Percentiles rank a stretch among this genome's conserved stretches.
Conservation (phyloP, 2,888 invertebrate genomes). For the Spatulosminthurus flaviceps region DNA sequence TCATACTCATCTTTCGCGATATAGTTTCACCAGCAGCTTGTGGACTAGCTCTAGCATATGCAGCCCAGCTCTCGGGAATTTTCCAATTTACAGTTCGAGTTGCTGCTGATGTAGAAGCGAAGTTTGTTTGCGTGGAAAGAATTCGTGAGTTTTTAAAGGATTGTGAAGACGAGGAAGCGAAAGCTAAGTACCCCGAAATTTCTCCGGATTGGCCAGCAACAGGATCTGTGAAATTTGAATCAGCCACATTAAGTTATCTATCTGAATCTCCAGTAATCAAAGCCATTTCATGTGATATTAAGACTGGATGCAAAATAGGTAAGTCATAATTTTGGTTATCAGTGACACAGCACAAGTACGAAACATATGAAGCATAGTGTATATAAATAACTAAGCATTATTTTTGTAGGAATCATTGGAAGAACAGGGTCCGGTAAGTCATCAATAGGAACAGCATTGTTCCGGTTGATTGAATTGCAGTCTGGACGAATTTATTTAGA, state of each 20-base stretch:
- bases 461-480: constrained; percentile 71
- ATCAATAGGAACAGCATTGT: constrained; percentile 71
- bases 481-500: constrained; percentile 70
- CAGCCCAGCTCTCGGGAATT: constrained; percentile 71
- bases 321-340: constrained; percentile 65
- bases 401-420: constrained; percentile 67
- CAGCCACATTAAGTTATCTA: constrained; percentile 69
- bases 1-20: constrained; percentile 59
- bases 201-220: constrained; percentile 68
- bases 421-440: constrained; percentile 71
- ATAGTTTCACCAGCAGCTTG: constrained; percentile 57
- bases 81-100: constrained; percentile 70
- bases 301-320: constrained; percentile 72
- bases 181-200: not conserved
- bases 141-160: constrained; percentile 65
- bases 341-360: too few relatives aligned
- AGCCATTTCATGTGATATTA: constrained; percentile 70
- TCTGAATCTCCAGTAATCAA: constrained; percentile 69
- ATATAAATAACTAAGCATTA: not conserved
- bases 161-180: constrained; percentile 48
- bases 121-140: constrained; percentile 69
- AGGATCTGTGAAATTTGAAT: constrained; percentile 69
- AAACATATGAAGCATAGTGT: not conserved
- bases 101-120: constrained; percentile 68
- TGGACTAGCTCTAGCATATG: constrained; percentile 73